A percentile compares a stretch with the other conserved stretches of the same genome.
phyloP scores from a whole-genome alignment of 2,113 vertebrate genomes.

The Cathartes aura region DNA sequence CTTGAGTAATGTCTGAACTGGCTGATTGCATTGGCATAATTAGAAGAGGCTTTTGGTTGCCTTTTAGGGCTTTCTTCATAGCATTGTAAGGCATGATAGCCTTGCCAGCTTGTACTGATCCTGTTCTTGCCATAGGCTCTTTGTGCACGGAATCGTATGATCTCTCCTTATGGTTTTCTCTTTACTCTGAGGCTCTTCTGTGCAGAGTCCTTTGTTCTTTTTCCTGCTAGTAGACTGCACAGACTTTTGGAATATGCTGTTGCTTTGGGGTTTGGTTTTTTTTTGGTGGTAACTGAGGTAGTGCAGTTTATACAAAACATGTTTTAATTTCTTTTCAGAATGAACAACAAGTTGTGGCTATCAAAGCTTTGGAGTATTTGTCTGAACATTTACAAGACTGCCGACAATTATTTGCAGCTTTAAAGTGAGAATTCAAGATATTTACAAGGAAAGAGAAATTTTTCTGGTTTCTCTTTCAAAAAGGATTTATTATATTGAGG shows the following conservation, averaged over 20 bases:
- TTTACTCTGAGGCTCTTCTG: background rate
- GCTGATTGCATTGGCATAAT: background rate
- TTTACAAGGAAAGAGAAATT: background rate
- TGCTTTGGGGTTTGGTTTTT: background rate
- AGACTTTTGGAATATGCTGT: background rate
- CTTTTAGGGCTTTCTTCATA: background rate
- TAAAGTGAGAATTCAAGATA: constrained; percentile 81
- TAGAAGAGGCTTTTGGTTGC: background rate
- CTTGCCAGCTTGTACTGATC: background rate
- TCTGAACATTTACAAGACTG: constrained; percentile 80
- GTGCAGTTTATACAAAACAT: background rate
- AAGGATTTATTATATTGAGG: background rate
- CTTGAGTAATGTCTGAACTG: background rate
- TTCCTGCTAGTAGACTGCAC: background rate
- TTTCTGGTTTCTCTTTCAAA: background rate
- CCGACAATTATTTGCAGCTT: constrained; percentile 78
- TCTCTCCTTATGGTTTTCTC: background rate
- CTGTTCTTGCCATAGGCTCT: background rate
- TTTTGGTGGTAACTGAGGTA: background rate
- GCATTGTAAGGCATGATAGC: background rate
- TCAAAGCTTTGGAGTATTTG: constrained; percentile 86
- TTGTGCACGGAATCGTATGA: background rate
- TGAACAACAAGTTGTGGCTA: constrained; percentile 79
- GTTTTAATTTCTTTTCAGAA: constrained; percentile 78
- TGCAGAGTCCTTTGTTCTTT: constrained; percentile 1